Percentiles rank a stretch among this genome's conserved stretches.
phyloP scores from a whole-genome alignment of 64 coral and sea anemone species.

The Dendrophyllia cribrosa region DNA sequence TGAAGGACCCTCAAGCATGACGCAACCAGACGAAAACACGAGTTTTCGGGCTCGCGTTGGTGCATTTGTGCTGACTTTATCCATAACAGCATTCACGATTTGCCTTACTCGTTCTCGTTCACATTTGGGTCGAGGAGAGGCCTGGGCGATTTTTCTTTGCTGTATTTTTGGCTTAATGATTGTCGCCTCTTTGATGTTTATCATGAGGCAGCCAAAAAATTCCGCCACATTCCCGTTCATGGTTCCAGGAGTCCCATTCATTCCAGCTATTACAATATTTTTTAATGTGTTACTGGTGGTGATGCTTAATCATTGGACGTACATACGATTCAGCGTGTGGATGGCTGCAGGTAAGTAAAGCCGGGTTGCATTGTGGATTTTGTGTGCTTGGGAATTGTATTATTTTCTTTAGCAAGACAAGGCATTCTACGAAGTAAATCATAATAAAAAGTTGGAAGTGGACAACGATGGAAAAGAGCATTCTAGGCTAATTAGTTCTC shows the following conservation, averaged over 20 bases:
- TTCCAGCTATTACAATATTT: conserved; percentile 63
- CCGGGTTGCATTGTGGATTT: too few species aligned
- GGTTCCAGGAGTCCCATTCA: conserved; percentile 56
- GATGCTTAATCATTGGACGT: conserved; percentile 67
- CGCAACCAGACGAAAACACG: neutral
- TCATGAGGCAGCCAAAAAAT: conserved; percentile 61
- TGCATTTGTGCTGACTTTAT: conserved; percentile 6
- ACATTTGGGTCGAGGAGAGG: neutral
- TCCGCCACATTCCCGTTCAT: conserved; percentile 66
- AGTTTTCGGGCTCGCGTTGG: conserved; percentile 11
- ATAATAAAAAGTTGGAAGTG: too few species aligned
- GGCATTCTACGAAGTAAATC: too few species aligned
- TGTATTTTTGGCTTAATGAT: conserved; percentile 61
- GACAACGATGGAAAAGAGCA: too few species aligned
- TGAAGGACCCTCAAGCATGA: neutral
- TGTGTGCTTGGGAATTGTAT: too few species aligned
- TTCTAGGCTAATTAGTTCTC: too few species aligned
- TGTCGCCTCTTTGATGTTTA: conserved; percentile 23
- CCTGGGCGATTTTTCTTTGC: conserved; percentile 50
- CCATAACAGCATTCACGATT: neutral
- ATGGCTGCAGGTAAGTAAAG: conserved; percentile 41
- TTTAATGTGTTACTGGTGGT: conserved; percentile 55
- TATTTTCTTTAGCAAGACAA: too few species aligned
- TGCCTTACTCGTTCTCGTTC: conserved; percentile 22
- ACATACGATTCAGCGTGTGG: conserved; percentile 70